Evolutionary conservation across 2,113 vertebrate genomes (phyloP).

Genomic region (Toxotes chatareus): DNA sequence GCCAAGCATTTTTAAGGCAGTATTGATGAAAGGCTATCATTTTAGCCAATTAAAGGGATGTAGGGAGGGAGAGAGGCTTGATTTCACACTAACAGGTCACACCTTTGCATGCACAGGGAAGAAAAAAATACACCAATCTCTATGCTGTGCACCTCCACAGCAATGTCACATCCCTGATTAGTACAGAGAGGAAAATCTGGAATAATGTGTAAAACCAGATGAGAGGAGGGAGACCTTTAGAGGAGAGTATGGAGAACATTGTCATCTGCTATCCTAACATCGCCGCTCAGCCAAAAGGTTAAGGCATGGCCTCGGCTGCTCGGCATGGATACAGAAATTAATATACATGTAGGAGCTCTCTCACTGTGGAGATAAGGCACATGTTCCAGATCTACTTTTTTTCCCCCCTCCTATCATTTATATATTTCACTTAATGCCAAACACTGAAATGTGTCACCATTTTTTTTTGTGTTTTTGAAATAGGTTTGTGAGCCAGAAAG

Average conservation of each 20-base stretch:
- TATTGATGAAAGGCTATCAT: slow-evolving; percentile 97
- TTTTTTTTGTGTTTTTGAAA: neutral
- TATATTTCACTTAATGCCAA: neutral
- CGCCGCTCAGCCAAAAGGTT: slow-evolving; percentile 65
- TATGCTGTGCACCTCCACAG: slow-evolving; percentile 49
- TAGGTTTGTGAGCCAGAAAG: too few relatives aligned
- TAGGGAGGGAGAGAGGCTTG: slow-evolving; percentile 90
- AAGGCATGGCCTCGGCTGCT: slow-evolving; percentile 43
- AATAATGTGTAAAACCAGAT: slow-evolving; percentile 49
- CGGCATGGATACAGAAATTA: slow-evolving; percentile 29
- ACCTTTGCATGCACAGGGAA: slow-evolving; percentile 32
- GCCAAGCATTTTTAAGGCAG: slow-evolving; percentile 90
- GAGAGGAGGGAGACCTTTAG: slow-evolving; percentile 64
- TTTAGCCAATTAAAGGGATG: slow-evolving; percentile 94
- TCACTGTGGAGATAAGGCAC: slow-evolving; percentile 41
- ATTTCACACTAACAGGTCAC: slow-evolving; percentile 90
- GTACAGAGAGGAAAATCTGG: slow-evolving; percentile 46
- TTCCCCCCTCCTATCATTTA: neutral
- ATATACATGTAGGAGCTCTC: slow-evolving; percentile 24
- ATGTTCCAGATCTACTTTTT: neutral
- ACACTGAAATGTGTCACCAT: neutral
- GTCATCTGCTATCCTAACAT: slow-evolving; percentile 52
- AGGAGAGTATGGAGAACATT: slow-evolving; percentile 38
- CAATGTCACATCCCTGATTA: slow-evolving; percentile 75
- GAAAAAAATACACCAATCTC: slow-evolving; percentile 24